Base-by-base conservation (phyloP, 2,888 invertebrate species). In the Liodrosophila aerea region DNA sequence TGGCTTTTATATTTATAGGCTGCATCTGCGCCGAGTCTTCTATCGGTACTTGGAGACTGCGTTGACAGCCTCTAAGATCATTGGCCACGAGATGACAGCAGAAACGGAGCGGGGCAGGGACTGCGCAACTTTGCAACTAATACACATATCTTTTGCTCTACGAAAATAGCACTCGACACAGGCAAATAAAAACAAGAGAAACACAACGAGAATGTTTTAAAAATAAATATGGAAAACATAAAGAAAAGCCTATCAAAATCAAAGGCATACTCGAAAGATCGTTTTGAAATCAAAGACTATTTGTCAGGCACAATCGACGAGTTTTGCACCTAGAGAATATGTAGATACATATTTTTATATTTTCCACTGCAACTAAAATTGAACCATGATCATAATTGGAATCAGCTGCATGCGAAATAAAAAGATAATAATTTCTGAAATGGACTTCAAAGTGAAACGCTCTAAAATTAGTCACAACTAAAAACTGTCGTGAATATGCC, bases 1-100 rank as follows among this genome's bases (percentile, higher is more conserved):
- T 72, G 58, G 66, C 73, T 64, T 74, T 63, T 81, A 84, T 81
- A 84, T 81, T 81, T 81, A 70, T 78, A 78, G 77, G 73, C 54
- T 43, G 47, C 68, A 73, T 64, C 53, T 69, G 69, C 47, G 41
- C 5, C 31, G 34, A n/a, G 34, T 43, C 40, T 43, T 51, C 30
- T 29, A 30, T 22, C 16, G 9, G 18, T 34, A 15, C 12, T 45
- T 11, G 7, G 27, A 15, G 44, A 45, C 37, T 11, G 46, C 64
- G 76, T 65, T 77, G 82, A 76, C 77, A 78, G 61, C 67, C 64
- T 33, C 67, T 73, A 75, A 76, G 82, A 77, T 78, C 77, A 82
- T 77, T 77, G 78, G 78, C 82, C 78, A 76, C 43, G 64, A 49
- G 46, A 11, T 46, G 57, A 41, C 57, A 50, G 58, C 46, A 51